These are phyloP conservation scores for Thereuonema tuberculata DNA, from an alignment of 1,140 invertebrate species.

Conservation along the genomic window DNA sequence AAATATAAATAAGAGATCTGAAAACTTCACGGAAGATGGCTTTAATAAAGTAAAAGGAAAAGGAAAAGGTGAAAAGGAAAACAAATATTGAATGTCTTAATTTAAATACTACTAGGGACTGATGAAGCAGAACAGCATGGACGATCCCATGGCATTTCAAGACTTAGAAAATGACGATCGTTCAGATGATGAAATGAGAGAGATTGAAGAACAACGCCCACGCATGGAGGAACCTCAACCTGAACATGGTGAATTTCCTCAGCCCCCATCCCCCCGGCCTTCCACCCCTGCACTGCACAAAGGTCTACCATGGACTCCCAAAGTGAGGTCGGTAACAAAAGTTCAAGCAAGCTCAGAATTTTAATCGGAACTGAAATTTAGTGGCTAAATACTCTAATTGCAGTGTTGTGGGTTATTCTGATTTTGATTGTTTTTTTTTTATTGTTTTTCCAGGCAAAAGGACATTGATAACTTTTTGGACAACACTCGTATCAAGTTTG, in stretches of 20 bases:
- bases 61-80: no score
- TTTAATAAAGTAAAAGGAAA: no score
- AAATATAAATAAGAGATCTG: no score
- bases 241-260: slow-evolving; percentile 13
- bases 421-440: no score
- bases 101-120: slow-evolving; percentile 31
- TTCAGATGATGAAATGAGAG: slow-evolving; percentile 21
- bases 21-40: no score
- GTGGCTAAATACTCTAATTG: no score
- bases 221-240: slow-evolving; percentile 1
- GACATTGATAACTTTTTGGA: slow-evolving; percentile 86
- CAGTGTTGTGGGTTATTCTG: no score
- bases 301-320: slow-evolving; percentile 85
- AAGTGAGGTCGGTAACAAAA: slow-evolving; percentile 44
- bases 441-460: slow-evolving; percentile 41
- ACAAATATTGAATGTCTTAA: neutral
- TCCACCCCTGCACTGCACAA: slow-evolving; percentile 14
- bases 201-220: slow-evolving; percentile 20
- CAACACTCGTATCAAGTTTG: slow-evolving; percentile 82
- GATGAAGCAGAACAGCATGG: slow-evolving; percentile 85
- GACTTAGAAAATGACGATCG: slow-evolving; percentile 30
- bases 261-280: slow-evolving; percentile 19
- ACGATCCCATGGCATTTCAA: slow-evolving; percentile 64
- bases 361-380: no score
- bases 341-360: no score